Evolutionary conservation across 2,888 invertebrate genomes (phyloP).

Genomic region (Amphimallon solstitiale): DNA sequence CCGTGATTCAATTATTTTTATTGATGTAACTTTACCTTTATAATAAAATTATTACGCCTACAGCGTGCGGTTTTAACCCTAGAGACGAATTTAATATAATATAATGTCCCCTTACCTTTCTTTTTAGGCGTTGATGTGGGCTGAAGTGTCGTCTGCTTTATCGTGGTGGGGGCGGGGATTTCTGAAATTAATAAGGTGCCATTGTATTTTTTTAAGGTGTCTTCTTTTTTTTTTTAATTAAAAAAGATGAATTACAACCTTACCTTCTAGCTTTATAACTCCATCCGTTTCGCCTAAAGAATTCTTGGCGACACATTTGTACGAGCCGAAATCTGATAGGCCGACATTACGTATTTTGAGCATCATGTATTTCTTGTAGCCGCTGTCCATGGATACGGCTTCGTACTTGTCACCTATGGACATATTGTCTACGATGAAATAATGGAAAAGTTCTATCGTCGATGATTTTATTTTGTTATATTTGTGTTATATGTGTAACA

Average conservation of each 20-base stretch:
- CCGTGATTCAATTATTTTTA: conserved; percentile 5
- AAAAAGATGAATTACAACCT: conserved; percentile 51
- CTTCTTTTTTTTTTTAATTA: conserved; percentile 33
- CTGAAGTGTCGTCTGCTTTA: conserved; percentile 71
- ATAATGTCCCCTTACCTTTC: conserved; percentile 67
- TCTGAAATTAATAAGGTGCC: conserved; percentile 67
- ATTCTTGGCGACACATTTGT: conserved; percentile 92
- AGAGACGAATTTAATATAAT: conserved; percentile 17
- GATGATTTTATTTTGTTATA: neutral
- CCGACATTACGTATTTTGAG: conserved; percentile 86
- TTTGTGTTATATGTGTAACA: too few relatives aligned
- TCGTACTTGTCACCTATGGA: conserved; percentile 84
- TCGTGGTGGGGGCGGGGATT: conserved; percentile 86
- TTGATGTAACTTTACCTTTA: neutral
- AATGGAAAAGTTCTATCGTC: conserved; percentile 7
- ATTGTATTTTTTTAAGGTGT: conserved; percentile 9
- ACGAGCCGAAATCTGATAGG: conserved; percentile 84
- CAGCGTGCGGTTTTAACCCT: neutral
- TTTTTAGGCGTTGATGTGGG: conserved; percentile 71
- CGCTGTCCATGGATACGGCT: conserved; percentile 82
- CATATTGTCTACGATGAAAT: conserved; percentile 29
- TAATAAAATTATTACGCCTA: neutral
- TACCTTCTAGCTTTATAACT: conserved; percentile 89
- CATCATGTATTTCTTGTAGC: conserved; percentile 92
- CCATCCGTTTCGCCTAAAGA: conserved; percentile 91